Base-by-base conservation (phyloP, 2,888 invertebrate genomes). In the Coleophora deauratella region DNA sequence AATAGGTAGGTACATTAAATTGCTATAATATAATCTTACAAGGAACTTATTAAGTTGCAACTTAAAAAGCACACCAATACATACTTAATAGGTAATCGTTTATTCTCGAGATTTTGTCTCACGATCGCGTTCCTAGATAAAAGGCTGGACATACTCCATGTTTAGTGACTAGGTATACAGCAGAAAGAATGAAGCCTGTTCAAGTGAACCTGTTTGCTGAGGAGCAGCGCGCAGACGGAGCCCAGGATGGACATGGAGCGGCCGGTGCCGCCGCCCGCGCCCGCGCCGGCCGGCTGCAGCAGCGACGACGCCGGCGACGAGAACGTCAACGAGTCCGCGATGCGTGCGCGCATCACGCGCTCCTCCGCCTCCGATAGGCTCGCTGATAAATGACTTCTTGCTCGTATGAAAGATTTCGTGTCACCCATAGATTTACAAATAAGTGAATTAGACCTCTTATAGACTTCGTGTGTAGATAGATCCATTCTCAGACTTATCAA, bases 171-270 rank as follows among this genome's bases (percentile, higher is more conserved):
- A n/a, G n/a, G 21, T 4, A 21, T 21, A 21, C 21, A 21, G 21
- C 21, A 6, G 21, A 21, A 4, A 4, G 3, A 21, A 21, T 21
- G 21, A 6, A 21, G 21, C 2, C 12, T 15, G 28, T 1, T 35
- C 8, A 30, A 35, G 27, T 13, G 2, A 13, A 76, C 80, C 72
- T 77, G 77, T 56, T 78, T 82, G 44, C 72, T 72, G 14, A 81
- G 74, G 40, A 85, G 59, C 41, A 85, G 52, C 33, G 84, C 84
- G 52, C 82, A 82, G 14, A 84, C 84, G 2, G 84, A 85, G 41
- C 80, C 74, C 12, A 85, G 68, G 38, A 85, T 75, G 33, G 84
- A 84, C 59, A 69, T 67, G 44, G 78, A 74, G 38, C 73, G 67
- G 9, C 62, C 63, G 6, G 21, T 6, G 21, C 21, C 21, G 6